phyloP scores from a whole-genome alignment of 2,888 invertebrate genomes.

The Mesodorylaimus sp. region DNA sequence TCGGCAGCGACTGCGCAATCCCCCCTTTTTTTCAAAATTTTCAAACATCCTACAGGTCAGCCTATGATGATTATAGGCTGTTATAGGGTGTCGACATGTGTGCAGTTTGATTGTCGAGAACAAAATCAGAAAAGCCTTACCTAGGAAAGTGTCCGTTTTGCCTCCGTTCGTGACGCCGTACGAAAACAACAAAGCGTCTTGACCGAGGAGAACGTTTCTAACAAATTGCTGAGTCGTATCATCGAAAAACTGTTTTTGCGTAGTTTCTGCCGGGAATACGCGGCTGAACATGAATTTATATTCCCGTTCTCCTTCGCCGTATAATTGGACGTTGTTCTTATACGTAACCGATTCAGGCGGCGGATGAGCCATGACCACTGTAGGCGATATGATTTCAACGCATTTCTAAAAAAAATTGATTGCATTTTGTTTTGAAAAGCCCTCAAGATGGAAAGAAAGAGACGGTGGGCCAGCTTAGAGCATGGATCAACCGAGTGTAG shows the following conservation, averaged over 20 bases:
- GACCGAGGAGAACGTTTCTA: conserved; percentile 14
- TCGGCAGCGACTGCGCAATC: too few relatives aligned
- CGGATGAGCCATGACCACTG: not conserved
- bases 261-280: not conserved
- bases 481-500: too few relatives aligned
- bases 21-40: too few relatives aligned
- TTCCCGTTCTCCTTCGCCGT: not conserved
- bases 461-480: too few relatives aligned
- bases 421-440: too few relatives aligned
- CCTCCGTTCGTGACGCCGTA: conserved; percentile 80
- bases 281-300: not conserved
- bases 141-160: conserved; percentile 58
- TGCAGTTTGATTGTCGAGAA: too few relatives aligned
- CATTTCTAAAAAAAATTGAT: too few relatives aligned
- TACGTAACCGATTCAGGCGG: not conserved
- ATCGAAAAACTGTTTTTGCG: not conserved
- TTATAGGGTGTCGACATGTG: too few relatives aligned
- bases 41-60: too few relatives aligned
- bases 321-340: not conserved
- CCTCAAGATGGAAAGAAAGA: too few relatives aligned
- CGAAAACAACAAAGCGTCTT: conserved; percentile 44
- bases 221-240: not conserved
- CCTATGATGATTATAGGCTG: too few relatives aligned
- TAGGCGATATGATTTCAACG: too few relatives aligned
- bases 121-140: conserved; percentile 24